Evolutionary conservation across 2,113 vertebrate genomes (phyloP), one percentile per base, ranked within the genome.

Genomic region (Alexandromys fortis): DNA sequence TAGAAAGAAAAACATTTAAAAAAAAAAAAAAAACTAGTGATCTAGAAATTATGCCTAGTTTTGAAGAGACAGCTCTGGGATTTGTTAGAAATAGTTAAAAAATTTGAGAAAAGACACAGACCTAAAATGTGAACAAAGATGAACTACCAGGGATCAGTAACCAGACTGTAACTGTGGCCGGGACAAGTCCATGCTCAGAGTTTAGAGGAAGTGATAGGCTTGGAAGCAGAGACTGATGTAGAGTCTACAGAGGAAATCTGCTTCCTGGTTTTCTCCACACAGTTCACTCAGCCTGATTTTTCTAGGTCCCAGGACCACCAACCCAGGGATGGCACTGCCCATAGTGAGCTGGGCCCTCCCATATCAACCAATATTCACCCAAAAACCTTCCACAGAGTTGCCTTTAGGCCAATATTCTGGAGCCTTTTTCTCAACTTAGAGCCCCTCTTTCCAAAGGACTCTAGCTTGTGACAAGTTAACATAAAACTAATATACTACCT

Each of bases 161-260:
- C 26, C 35, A 52, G 0, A 33, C 19, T 11, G 72, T 38, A 0
- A 33, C 30, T 12, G 47, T 30, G 55, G 21, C 28, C 61, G 22
- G 19, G 5, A 14, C 1, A 17, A 12, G 33, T 11, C 61, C 6
- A 0, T 5, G 1, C 45, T 13, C 6, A 81, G 33, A 2, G 7
- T 58, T 11, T 55, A 45, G 13, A 35, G 19, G 24, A 1, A 68
- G 10, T 45, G 28, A 68, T 19, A 65, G 17, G 8, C 42, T 77
- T 30, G 6, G 42, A 77, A 45, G 13, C 11, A 76, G 75, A 26
- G 30, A 77, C 13, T 77, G 4, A 77, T 30, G 42, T 28, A 30
- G 42, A 16, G 6, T 26, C 7, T 47, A 28, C 28, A 45, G 75
- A 77, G 26, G 42, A 77, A 47, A 16, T 13, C 24, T 47, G 42